These are phyloP conservation scores for Myiopsitta monachus DNA, from an alignment of 2,113 vertebrate genomes.

Conservation along the genomic window DNA sequence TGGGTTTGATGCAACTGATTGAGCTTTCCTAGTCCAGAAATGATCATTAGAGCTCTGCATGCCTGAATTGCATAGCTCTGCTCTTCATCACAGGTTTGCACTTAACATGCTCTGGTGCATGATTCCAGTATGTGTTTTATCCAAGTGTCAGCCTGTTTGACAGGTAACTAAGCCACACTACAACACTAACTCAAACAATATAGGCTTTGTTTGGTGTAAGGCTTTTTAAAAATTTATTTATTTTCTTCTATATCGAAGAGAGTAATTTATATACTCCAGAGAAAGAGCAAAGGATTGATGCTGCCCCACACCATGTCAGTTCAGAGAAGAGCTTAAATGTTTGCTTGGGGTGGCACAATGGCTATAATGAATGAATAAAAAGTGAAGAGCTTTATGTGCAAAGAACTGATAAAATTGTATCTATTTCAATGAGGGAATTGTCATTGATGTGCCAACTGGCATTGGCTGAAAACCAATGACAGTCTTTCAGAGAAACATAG, in stretches of 20 bases:
- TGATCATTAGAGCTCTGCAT: not conserved
- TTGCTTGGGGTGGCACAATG: not conserved
- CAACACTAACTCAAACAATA: slow-evolving; percentile 1
- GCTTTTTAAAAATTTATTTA: not conserved
- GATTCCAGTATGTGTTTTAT: slow-evolving; percentile 13
- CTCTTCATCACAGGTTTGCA: not conserved
- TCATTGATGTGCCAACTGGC: not conserved
- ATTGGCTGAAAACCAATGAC: not conserved
- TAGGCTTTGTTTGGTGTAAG: not conserved
- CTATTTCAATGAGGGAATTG: not conserved
- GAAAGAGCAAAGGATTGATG: not conserved
- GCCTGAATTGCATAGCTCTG: not conserved
- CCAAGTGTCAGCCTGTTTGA: slow-evolving; percentile 53
- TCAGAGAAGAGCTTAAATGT: not conserved
- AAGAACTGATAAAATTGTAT: not conserved
- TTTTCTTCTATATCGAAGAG: not conserved
- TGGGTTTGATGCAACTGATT: not conserved
- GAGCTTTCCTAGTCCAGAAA: slow-evolving; percentile 1
- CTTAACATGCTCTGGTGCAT: not conserved
- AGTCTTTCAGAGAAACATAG: not conserved
- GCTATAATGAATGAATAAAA: not conserved
- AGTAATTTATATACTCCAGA: not conserved
- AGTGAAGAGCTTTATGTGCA: not conserved
- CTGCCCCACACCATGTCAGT: not conserved
- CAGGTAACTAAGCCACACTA: slow-evolving; percentile 18